Evolutionary conservation across 1,140 invertebrate species (phyloP).

Genomic region (Frieseomelitta varia): DNA sequence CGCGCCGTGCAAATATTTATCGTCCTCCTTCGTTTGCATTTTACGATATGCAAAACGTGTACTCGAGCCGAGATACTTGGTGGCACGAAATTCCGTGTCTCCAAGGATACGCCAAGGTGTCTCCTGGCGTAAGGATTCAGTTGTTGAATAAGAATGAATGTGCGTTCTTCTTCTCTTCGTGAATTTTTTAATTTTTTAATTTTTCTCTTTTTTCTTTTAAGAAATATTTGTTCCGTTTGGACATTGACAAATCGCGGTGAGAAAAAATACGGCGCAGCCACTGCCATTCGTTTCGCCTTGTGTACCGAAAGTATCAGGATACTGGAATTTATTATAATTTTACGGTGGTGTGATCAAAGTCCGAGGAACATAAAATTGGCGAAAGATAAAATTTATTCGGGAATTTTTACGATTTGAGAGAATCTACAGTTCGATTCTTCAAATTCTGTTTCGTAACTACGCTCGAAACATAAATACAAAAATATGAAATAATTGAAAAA

Average conservation of each 20-base stretch:
- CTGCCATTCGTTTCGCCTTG: not conserved
- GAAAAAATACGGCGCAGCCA: not conserved
- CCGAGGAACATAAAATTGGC: not conserved
- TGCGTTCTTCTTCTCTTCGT: not conserved
- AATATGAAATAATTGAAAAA: too few species aligned
- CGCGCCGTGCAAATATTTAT: constrained; percentile 30
- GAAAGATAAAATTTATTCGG: not conserved
- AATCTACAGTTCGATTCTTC: not conserved
- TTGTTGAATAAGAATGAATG: constrained; percentile 8
- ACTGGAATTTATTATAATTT: not conserved
- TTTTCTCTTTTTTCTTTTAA: not conserved
- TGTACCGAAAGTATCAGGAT: not conserved
- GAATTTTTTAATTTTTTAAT: not conserved
- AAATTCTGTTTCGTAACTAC: too few species aligned
- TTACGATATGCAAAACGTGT: constrained; percentile 7
- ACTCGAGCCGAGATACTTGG: not conserved
- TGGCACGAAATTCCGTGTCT: constrained; percentile 6
- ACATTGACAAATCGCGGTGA: not conserved
- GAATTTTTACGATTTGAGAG: not conserved
- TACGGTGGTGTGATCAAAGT: not conserved
- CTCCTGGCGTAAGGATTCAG: not conserved
- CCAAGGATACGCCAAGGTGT: constrained; percentile 1
- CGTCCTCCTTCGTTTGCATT: constrained; percentile 27
- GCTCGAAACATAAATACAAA: too few species aligned
- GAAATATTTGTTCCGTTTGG: not conserved